Evolutionary conservation across 35 echinoderm and acorn worm species (phyloP), one percentile per base, ranked within the genome.

Genomic region (Heliocidaris erythrogramma): DNA sequence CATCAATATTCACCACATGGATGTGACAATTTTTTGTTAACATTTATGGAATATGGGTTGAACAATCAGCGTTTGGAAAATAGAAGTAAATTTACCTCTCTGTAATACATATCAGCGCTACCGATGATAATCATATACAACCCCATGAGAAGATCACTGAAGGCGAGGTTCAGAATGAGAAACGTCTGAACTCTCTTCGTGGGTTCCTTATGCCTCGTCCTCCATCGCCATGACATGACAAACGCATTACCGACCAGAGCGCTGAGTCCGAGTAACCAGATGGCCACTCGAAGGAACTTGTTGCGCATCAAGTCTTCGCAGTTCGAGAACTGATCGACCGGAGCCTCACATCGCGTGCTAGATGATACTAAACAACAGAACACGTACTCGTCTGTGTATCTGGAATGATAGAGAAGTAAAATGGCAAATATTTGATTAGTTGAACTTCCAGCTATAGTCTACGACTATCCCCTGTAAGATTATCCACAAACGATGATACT

Each of bases 81-180:
- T n/a, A n/a, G 6, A n/a, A 0, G 7, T 78, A 78, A 78, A 27
- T 91, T 7, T 50, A 92, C 91, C 91, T 92, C 48, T 30, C 98
- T 84, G 60, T 97, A 99, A 30, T 97, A 96, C 71, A 97, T 69
- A 85, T 99, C 98, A 50, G 97, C 98, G 13, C 93, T 94, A 21
- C 97, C 98, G 32, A 99, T 99, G 27, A 97, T 96, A 24, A 99
- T 96, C 96, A 99, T 97, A 49, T 99, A 99, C n/a, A 96, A 32
- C 17, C 98, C 98, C 98, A 99, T 97, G 35, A 97, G 49, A 60
- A 97, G 94, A 69, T 99, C 98, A 2, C 97, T 96, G 24, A 97
- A 56, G 7, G 96, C 98, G 14, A 99, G 97, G 61, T 99, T 99
- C 0, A 94, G 93, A 92, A 99, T 99, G 7, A 99, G 95, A 53